These are phyloP conservation scores for Calonectris borealis DNA, from an alignment of 2,113 vertebrate species.

Conservation along the genomic window DNA sequence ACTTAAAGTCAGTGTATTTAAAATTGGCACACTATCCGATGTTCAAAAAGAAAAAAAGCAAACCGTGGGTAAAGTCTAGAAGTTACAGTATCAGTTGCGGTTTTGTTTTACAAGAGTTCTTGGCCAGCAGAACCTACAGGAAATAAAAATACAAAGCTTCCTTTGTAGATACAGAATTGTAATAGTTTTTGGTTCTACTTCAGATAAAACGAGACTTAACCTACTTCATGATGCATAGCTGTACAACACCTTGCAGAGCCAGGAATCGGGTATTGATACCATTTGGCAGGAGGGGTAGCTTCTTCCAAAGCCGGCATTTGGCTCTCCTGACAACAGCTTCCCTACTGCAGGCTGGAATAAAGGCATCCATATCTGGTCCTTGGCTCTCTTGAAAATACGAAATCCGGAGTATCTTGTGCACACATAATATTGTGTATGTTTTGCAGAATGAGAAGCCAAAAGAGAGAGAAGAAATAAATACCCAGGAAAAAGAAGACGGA, in stretches of 20 bases:
- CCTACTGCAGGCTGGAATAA: background rate
- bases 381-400: background rate
- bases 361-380: background rate
- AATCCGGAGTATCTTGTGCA: background rate
- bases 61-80: background rate
- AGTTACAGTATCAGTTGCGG: background rate
- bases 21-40: background rate
- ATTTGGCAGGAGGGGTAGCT: background rate
- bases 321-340: background rate
- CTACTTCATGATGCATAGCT: background rate
- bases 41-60: background rate
- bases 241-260: background rate
- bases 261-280: background rate
- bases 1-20: background rate
- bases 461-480: background rate
- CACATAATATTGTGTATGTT: background rate
- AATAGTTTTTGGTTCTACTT: background rate
- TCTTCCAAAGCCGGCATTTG: background rate
- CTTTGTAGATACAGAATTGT: background rate
- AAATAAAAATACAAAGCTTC: background rate
- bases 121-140: background rate
- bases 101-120: background rate
- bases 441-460: constrained; percentile 1
- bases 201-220: background rate
- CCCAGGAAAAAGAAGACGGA: background rate